Evolutionary conservation across 2,888 invertebrate species (phyloP), one percentile per base, ranked within the genome.

Genomic region (Vesta saturnalis): DNA sequence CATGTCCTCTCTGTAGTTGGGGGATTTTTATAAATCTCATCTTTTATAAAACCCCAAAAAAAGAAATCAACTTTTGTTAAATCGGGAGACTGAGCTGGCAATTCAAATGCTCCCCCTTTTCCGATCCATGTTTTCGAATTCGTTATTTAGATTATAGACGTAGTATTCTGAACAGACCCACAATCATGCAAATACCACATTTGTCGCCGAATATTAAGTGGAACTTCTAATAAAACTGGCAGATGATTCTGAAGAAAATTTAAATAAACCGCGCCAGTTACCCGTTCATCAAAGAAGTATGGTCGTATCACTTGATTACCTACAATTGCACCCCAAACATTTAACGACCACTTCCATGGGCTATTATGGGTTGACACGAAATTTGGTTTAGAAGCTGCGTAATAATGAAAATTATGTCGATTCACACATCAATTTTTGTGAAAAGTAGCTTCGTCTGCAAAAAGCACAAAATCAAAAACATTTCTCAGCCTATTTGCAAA

Each of bases 371-470:
- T 21, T 30, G 12, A 3, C 1, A 61, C 64, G 72, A 14, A 76
- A 62, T 77, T 72, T 6, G 73, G 76, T 71, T 78, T 77, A 15
- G 65, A 70, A 1, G 35, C 59, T 1, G 68, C 67, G 72, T 72
- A 78, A 62, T 76, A 74, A 67, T 76, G 75, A n/a, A 63, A 67
- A 70, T 77, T 78, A 35, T 78, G 74, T 19, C 74, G 46, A 61
- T 78, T 77, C 1, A 74, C 56, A 57, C 69, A 52, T 12, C 76
- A 76, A 21, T 67, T 66, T 49, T 70, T 73, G 1, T 73, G 59
- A 57, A 78, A 79, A 1, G 66, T 73, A n/a, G 73, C 71, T 57
- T 78, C 75, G 52, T 77, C 75, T 49, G 73, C 74, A 49, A 77
- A 77, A 14, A 77, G 60, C 6, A 62, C 39, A 56, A 21, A 35